Percentiles rank a stretch among this genome's conserved stretches.
Conservation (phyloP, 2,888 invertebrate species). For the Spodoptera picta region DNA sequence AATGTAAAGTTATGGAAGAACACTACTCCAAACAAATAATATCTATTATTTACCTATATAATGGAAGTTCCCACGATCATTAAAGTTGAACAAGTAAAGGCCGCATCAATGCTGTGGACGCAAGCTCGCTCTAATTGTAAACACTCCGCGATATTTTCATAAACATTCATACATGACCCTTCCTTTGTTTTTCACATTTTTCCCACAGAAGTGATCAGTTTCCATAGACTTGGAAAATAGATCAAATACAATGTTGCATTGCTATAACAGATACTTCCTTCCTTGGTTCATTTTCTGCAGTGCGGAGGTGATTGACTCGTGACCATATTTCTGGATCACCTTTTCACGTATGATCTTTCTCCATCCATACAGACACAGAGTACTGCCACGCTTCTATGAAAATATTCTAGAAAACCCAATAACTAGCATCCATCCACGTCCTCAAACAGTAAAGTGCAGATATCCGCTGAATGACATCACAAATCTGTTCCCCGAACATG, state of each 20-base stretch:
- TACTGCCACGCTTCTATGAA: background rate
- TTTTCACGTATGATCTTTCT: background rate
- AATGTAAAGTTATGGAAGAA: too few species aligned
- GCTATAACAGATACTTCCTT: too few species aligned
- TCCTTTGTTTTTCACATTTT: constrained; percentile 3
- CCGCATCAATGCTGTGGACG: constrained; percentile 18
- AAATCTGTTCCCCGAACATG: constrained; percentile 52
- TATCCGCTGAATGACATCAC: constrained; percentile 37
- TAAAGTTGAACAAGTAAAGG: background rate
- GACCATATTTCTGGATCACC: background rate
- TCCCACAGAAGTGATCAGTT: constrained; percentile 10
- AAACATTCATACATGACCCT: constrained; percentile 18
- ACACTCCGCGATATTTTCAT: constrained; percentile 19
- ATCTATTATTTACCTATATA: too few species aligned
- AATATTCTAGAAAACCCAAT: constrained; percentile 4
- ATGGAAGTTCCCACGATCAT: too few species aligned
- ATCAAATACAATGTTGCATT: too few species aligned
- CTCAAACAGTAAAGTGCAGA: constrained; percentile 20
- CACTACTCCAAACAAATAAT: too few species aligned
- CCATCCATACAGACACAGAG: background rate
- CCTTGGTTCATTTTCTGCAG: too few species aligned
- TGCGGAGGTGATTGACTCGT: too few species aligned
- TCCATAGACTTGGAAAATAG: constrained; percentile 6
- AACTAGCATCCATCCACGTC: background rate
- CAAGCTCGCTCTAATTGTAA: background rate